Evolutionary conservation across 2,113 vertebrate species (phyloP).

Genomic region (Nothoprocta pentlandii): DNA sequence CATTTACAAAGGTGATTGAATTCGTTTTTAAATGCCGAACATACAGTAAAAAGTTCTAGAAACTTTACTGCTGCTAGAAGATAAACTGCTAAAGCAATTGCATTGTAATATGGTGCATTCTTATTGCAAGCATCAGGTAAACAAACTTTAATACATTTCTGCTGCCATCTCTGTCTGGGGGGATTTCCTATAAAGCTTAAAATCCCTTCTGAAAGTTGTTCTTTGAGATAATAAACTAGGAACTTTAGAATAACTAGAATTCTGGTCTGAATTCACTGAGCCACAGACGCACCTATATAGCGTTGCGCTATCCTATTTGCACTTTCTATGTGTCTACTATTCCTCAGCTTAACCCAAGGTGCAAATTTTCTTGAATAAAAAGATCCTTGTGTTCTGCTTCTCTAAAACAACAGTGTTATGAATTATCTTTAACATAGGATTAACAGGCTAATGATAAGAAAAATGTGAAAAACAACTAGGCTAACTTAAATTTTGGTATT

Average conservation of each 20-base stretch:
- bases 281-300: neutral
- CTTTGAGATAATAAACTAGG: neutral
- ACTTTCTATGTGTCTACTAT: neutral
- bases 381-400: neutral
- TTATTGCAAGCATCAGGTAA: neutral
- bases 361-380: neutral
- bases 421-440: neutral
- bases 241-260: neutral
- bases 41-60: neutral
- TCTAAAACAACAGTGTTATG: neutral
- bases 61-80: neutral
- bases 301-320: fast-evolving
- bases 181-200: neutral
- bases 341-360: neutral
- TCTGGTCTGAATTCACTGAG: neutral
- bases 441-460: neutral
- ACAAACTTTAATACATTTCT: neutral
- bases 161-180: neutral
- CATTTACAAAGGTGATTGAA: conserved; percentile 14
- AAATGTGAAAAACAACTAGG: neutral
- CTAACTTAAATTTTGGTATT: neutral
- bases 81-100: neutral
- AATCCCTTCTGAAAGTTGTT: neutral
- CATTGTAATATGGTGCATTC: neutral
- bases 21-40: conserved; percentile 1